A percentile compares a stretch with the other conserved stretches of the same genome.
phyloP scores from a whole-genome alignment of 1,140 invertebrate genomes.

The Brachionus plicatilis region DNA sequence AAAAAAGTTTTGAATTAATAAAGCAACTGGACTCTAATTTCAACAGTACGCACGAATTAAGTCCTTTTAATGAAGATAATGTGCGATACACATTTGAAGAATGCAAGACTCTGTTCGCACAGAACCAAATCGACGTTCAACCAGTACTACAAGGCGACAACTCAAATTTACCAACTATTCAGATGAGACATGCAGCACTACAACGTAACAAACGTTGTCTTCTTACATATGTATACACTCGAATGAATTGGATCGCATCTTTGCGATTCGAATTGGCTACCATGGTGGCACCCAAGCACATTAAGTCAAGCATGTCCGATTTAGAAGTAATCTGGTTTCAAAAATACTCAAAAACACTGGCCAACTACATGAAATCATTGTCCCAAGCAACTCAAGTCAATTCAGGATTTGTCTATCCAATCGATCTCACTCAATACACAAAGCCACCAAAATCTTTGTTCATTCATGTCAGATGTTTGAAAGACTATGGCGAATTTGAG shows the following conservation, averaged over 20 bases:
- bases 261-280: constrained; percentile 88
- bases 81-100: constrained; percentile 70
- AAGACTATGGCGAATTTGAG: constrained; percentile 87
- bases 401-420: constrained; percentile 69
- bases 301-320: constrained; percentile 7
- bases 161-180: constrained; percentile 63
- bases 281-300: constrained; percentile 64
- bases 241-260: constrained; percentile 70
- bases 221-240: constrained; percentile 76
- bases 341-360: constrained; percentile 60
- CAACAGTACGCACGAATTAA: neutral
- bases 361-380: constrained; percentile 75
- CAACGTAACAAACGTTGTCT: constrained; percentile 83
- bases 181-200: constrained; percentile 73
- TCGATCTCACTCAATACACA: constrained; percentile 81
- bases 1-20: constrained; percentile 38
- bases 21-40: constrained; percentile 38
- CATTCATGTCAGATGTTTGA: constrained; percentile 71
- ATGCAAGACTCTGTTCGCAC: constrained; percentile 67
- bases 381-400: constrained; percentile 40
- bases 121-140: constrained; percentile 70
- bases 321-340: constrained; percentile 38
- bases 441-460: constrained; percentile 78
- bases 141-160: constrained; percentile 53
- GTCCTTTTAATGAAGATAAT: constrained; percentile 55